Base-by-base conservation (phyloP, 2,113 vertebrate species). In the Semicossyphus pulcher region DNA sequence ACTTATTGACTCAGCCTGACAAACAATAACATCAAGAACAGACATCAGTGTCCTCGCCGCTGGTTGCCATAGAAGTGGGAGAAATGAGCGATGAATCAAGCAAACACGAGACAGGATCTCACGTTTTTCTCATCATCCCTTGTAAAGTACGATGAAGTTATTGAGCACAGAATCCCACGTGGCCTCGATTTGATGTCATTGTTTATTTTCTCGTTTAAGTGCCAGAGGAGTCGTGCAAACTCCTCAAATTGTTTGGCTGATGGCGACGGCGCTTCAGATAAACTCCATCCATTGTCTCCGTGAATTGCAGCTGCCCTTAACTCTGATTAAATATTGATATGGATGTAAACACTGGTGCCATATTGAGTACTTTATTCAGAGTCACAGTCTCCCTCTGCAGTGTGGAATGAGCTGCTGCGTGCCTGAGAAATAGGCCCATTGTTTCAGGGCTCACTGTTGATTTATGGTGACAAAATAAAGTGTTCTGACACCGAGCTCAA, bases 401-500 rank as follows among this genome's bases (percentile, higher is more conserved):
- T 25, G 54, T 72, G 63, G 72, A 80, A 73, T 29, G 74, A 87
- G 77, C 83, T 23, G 58, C 80, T 72, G 87, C 78, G 85, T 64
- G 72, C 69, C 72, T 88, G 86, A 90, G 65, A 85, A 92, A 91
- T 84, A 76, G 71, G 57, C 52, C 81, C 66, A 68, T 86, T 86
- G 87, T 91, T 90, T 83, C 64, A 67, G 73, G 45, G 83, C 78
- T 83, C 74, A 65, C 72, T 69, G 84, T 90, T 96, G 95, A 97
- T 90, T 95, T 94, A 97, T 95, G 92, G 88, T 89, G 94, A 92
- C 94, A 95, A 92, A 90, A 93, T 94, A 92, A 95, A 94, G 94
- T 95, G 94, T 95, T 96, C 94, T 95, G 95, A 95, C 93, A 93
- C 89, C 81, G 91, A 94, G 95, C 95, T 95, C 93, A 95, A 96